Evolutionary conservation across 2,888 invertebrate species (phyloP), one percentile per base, ranked within the genome.

Genomic region (Nasonovia ribisnigri): DNA sequence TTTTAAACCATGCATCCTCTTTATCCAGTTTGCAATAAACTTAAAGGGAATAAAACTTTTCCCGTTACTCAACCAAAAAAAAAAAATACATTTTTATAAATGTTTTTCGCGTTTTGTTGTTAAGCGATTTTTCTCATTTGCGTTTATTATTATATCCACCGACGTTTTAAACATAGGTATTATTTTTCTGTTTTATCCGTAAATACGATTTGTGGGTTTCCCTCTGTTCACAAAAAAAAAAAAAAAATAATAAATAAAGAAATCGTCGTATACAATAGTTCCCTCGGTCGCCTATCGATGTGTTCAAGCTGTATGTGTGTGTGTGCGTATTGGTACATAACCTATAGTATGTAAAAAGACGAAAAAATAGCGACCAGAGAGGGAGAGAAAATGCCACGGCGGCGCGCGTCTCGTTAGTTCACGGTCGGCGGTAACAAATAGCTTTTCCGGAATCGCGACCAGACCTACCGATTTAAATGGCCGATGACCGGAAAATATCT

Each of bases 401-500:
- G 26, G 36, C 26, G 11, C 26, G 11, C 84, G 26, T 48, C 88
- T 92, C 54, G 54, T 84, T 54, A 89, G 89, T 88, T 84, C 57
- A 54, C 89, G 43, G 84, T 88, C n/a, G 24, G 3, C 3, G 29
- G 77, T 43, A 77, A 92, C 89, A 84, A 84, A 89, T 84, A 13
- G 84, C 10, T 93, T 84, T 84, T 36, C 89, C 89, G 36, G 36
- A 54, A 84, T 84, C 84, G 5, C 84, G 86, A 16, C 46, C 86
- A n/a, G 24, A n/a, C 84, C 36, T 29, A 36, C 54, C 29, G 24
- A 84, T 92, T 92, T 92, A 84, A 93, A 84, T 46, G 93, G 84
- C 89, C 43, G 84, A 93, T 89, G 92, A 93, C 92, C 84, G 84
- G 84, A 93, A 89, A 93, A 88, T 43, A 89, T 84, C 67, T 42